Conservation (phyloP, 2,888 invertebrate genomes). For the Lepidocyrtoides sp. region DNA sequence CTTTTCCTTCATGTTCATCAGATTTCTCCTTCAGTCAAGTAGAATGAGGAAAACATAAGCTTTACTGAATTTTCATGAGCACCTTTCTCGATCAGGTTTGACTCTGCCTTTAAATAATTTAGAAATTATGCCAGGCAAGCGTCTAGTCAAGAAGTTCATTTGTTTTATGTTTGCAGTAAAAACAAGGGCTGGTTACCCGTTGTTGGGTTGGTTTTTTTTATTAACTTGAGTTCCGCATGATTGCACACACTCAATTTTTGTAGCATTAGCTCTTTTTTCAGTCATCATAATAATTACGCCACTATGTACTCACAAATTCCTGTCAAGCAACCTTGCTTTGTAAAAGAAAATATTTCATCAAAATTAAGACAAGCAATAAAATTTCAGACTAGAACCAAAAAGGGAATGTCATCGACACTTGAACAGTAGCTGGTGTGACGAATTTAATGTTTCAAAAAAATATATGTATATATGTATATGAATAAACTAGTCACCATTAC, state of each 20-base stretch:
- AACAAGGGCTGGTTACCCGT: too few relatives aligned
- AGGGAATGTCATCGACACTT: too few relatives aligned
- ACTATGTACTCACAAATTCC: not conserved
- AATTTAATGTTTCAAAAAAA: too few relatives aligned
- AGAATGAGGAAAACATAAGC: not conserved
- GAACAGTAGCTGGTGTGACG: too few relatives aligned
- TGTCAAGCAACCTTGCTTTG: not conserved
- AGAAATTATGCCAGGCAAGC: not conserved
- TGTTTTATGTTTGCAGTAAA: too few relatives aligned
- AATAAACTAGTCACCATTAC: too few relatives aligned
- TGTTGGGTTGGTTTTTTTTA: not conserved
- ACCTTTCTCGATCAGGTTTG: not conserved
- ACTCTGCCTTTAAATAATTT: not conserved
- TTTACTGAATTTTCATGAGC: constrained; percentile 13
- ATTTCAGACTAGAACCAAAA: too few relatives aligned
- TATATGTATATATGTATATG: too few relatives aligned
- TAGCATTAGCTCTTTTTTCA: not conserved
- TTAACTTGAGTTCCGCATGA: not conserved
- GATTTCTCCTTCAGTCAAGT: constrained; percentile 32
- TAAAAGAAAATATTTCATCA: not conserved
- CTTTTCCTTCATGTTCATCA: not conserved
- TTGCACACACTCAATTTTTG: not conserved
- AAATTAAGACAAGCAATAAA: too few relatives aligned
- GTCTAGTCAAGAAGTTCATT: too few relatives aligned
- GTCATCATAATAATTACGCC: not conserved